phyloP scores from a whole-genome alignment of 1,140 invertebrate genomes.

The Cryptotermes secundus region DNA sequence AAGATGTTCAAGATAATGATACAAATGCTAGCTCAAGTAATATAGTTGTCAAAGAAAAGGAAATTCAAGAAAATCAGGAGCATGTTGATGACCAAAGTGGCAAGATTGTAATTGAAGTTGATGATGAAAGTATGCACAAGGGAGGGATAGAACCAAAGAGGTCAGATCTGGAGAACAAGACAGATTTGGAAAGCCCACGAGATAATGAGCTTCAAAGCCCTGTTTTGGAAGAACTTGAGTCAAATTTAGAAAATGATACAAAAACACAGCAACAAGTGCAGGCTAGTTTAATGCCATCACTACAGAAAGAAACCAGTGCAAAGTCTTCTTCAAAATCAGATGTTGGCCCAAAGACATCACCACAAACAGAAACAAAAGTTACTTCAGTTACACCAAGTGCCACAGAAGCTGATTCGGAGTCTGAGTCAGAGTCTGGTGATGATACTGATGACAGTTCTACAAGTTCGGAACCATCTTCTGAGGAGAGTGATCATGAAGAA shows the following conservation, averaged over 20 bases:
- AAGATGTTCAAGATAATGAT: background rate
- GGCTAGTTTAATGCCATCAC: background rate
- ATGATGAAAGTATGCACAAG: background rate
- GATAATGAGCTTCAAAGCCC: background rate
- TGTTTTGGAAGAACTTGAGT: background rate
- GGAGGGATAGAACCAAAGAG: background rate
- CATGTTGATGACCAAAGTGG: background rate
- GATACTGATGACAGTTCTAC: conserved; percentile 5
- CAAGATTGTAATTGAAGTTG: background rate
- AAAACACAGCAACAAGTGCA: background rate
- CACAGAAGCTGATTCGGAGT: conserved; percentile 16
- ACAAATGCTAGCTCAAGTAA: background rate
- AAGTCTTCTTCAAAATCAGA: background rate
- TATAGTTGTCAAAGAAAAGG: background rate
- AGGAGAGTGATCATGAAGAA: conserved; percentile 29
- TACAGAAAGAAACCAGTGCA: background rate
- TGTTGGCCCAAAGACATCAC: background rate
- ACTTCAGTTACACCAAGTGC: background rate
- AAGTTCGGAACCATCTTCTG: conserved; percentile 17
- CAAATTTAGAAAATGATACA: background rate
- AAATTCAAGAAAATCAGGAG: background rate
- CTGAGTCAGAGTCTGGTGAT: conserved; percentile 1
- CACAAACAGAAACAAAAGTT: conserved; percentile 2
- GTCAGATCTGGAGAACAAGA: background rate
- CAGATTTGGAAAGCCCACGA: background rate